phyloP scores from a whole-genome alignment of 2,888 invertebrate genomes.

The Drosophila recens region DNA sequence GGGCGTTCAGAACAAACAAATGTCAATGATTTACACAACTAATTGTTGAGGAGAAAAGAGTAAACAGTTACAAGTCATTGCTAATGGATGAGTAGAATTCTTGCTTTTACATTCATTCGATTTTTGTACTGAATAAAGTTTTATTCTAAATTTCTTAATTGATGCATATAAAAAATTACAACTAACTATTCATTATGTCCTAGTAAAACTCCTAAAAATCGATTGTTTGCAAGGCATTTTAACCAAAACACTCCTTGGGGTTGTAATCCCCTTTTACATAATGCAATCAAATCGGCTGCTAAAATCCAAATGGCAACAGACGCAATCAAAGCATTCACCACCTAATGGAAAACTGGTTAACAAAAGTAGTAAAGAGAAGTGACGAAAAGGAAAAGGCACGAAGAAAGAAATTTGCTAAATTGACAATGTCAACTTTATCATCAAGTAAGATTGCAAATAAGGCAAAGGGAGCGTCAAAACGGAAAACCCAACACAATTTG shows the following conservation, averaged over 20 bases:
- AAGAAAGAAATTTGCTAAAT: constrained; percentile 63
- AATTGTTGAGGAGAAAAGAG: constrained; percentile 7
- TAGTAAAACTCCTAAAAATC: neutral
- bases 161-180: no score
- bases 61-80: neutral
- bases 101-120: neutral
- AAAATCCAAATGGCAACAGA: constrained; percentile 48
- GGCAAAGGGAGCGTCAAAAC: constrained; percentile 54
- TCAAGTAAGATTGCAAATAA: constrained; percentile 72
- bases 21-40: constrained; percentile 39
- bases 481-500: constrained; percentile 64
- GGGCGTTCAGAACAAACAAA: constrained; percentile 40
- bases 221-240: neutral
- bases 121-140: neutral
- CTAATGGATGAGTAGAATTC: neutral
- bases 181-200: neutral
- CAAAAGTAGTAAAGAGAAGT: constrained; percentile 16
- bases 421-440: constrained; percentile 73
- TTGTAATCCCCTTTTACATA: constrained; percentile 24
- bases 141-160: neutral
- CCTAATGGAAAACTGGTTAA: constrained; percentile 63
- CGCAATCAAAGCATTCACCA: constrained; percentile 65
- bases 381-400: constrained; percentile 3
- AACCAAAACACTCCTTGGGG: constrained; percentile 7
- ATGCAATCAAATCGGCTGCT: constrained; percentile 48